Evolutionary conservation across 2,888 invertebrate species (phyloP), one percentile per base, ranked within the genome.

Genomic region (Calliscelio sp.): DNA sequence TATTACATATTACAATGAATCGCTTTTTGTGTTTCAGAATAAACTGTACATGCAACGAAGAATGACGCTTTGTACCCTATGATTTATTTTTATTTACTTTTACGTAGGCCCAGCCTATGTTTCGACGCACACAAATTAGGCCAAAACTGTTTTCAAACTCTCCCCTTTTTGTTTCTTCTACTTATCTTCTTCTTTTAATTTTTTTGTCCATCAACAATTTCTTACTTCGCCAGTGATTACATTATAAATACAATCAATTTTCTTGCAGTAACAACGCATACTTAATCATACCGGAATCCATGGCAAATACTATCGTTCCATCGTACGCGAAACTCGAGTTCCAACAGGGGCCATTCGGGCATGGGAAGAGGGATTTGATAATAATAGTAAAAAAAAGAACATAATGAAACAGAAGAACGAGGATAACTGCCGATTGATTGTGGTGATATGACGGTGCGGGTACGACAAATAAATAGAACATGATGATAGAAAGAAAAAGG

Each of bases 1-100:
- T n/a, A n/a, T n/a, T n/a, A n/a, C n/a, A n/a, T n/a, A 91, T 90
- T 92, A 91, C 89, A 91, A 91, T 91, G 87, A 88, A 91, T 88
- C 86, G 85, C 87, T 87, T 89, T 78, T 61, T n/a, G n/a, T n/a
- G n/a, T n/a, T n/a, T n/a, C n/a, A n/a, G 16, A 63, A 44, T 55
- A n/a, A 46, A 70, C 88, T 90, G 87, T 90, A 91, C 89, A 92
- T 89, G 89, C 87, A 89, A 89, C 86, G 88, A 88, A 90, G 88
- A 89, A 88, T 89, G 81, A 89, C 88, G 86, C 87, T 90, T 90
- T 89, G 89, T 90, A 89, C 88, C 88, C 83, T 90, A 89, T 86
- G 87, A 87, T 90, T 90, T n/a, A n/a, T n/a, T n/a, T n/a, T n/a
- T n/a, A n/a, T n/a, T n/a, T n/a, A n/a, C n/a, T n/a, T n/a, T n/a